phyloP scores from a whole-genome alignment of 2,888 invertebrate species.

The Tiliacea aurago region DNA sequence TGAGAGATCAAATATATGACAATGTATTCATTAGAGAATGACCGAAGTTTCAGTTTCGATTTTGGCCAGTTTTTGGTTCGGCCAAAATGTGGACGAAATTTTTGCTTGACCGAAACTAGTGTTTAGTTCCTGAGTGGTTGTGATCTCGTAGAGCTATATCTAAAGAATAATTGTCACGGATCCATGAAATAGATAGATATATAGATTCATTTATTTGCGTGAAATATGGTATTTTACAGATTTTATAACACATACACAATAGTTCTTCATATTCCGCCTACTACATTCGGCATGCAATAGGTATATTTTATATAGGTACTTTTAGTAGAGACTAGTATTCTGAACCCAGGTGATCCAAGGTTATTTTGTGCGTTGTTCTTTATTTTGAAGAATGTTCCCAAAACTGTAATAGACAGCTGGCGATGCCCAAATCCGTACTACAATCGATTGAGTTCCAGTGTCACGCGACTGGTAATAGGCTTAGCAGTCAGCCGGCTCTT shows the following conservation, averaged over 20 bases:
- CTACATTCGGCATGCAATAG: too few species aligned
- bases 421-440: conserved; percentile 41
- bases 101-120: neutral
- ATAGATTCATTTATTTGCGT: too few species aligned
- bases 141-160: too few species aligned
- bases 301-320: too few species aligned
- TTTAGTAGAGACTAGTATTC: neutral
- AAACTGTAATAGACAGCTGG: conserved; percentile 7
- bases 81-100: neutral
- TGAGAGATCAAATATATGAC: neutral
- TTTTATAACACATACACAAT: too few species aligned
- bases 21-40: neutral
- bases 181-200: neutral
- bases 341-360: neutral
- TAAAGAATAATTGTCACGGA: neutral
- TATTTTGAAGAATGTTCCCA: neutral
- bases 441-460: conserved; percentile 52
- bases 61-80: neutral
- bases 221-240: too few species aligned
- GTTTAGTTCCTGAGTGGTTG: neutral
- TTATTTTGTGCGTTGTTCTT: neutral
- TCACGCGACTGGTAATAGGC: conserved; percentile 50
- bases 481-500: conserved; percentile 27
- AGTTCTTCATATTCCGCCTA: too few species aligned
- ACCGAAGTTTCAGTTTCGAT: neutral